Base-by-base conservation (phyloP, 2,113 vertebrate species). In the Thinocorus orbignyianus region DNA sequence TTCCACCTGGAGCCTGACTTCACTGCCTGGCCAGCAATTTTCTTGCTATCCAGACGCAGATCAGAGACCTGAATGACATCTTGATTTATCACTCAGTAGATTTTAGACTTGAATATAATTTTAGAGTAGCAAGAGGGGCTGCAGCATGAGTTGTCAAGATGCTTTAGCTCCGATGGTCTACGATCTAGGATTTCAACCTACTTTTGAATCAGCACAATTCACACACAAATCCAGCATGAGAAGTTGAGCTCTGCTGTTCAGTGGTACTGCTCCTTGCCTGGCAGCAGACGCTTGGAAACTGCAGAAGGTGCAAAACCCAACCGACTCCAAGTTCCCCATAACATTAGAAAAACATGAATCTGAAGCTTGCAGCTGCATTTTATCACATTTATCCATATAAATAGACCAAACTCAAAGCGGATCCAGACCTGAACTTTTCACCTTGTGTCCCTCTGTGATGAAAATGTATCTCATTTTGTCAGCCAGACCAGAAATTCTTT, bases 341-440 rank as follows among this genome's bases (percentile, higher is more conserved):
- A 90, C 78, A 89, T 92, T 90, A 91, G 41, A 80, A 90, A 95
- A 95, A 94, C 62, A 94, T 0, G 6, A 82, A 85, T 95, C 49
- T 93, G 70, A 93, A 91, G 87, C 84, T 72, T 7, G 6, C 92
- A 93, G 95, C 96, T 96, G 95, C 78, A 72, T 95, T 96, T 95
- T 96, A 96, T 96, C 94, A 87, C 91, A 95, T 94, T 78, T 88
- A 94, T 86, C 80, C 88, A 72, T 73, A 95, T 82, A 97, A 96
- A 97, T 31, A 97, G 93, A 94, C 81, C 58, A 94, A 95, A 93
- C 37, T 9, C 89, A 95, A 95, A 97, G 93, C 87, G 58, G 84
- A 97, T 95, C 94, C 93, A 95, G 95, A 89, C 81, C 86, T 95
- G 93, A 95, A 96, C 96, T 96, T 96, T 96, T 97, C 96, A 97